Evolutionary conservation across 2,113 vertebrate species (phyloP).

Genomic region (Podilymbus podiceps): DNA sequence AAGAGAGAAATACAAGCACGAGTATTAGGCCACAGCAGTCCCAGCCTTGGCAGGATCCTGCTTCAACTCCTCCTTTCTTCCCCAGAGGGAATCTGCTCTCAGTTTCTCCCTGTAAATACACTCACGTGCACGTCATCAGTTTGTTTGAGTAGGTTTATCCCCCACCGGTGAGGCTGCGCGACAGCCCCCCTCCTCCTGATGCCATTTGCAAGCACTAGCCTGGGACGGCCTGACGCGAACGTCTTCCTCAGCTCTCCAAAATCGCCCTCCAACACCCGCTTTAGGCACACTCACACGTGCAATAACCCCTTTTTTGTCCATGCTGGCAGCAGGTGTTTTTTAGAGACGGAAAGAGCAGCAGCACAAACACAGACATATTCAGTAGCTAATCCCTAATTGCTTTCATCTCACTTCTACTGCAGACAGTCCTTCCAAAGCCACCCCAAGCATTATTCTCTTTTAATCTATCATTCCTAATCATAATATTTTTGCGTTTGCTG

Average conservation of each 20-base stretch:
- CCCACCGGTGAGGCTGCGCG: not conserved
- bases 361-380: fast-evolving
- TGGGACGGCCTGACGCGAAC: fast-evolving
- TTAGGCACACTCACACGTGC: fast-evolving
- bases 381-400: not conserved
- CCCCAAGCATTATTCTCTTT: not conserved
- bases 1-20: not conserved
- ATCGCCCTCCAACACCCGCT: not conserved
- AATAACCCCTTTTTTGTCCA: not conserved
- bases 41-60: not conserved
- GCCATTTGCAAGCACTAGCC: not conserved
- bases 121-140: not conserved
- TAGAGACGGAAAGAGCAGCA: not conserved
- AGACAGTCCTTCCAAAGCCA: not conserved
- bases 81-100: not conserved
- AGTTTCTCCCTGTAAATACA: not conserved
- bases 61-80: not conserved
- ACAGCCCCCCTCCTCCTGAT: not conserved
- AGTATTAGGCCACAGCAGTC: not conserved
- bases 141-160: not conserved
- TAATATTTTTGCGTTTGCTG: not conserved
- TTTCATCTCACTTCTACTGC: not conserved
- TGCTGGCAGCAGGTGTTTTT: not conserved
- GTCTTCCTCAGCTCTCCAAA: not conserved
- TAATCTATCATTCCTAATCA: not conserved